These are phyloP conservation scores for Pomatostomus ruficeps DNA, from an alignment of 2,113 vertebrate genomes.

Conservation along the genomic window DNA sequence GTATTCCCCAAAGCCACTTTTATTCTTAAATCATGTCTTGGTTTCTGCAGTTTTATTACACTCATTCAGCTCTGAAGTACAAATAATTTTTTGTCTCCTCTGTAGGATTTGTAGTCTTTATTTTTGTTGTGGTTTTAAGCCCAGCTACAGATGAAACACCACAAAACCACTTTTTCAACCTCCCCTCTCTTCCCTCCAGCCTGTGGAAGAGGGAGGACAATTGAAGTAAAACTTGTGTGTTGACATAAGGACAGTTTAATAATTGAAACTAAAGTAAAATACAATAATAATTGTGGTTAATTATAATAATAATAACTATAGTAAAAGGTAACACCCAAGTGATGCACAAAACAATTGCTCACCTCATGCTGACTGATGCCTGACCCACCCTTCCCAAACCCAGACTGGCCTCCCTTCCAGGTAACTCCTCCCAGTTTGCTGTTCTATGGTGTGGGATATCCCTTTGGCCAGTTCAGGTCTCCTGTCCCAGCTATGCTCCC, in stretches of 20 bases:
- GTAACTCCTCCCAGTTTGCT: neutral
- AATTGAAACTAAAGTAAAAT: neutral
- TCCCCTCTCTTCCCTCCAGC: neutral
- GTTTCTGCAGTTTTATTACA: neutral
- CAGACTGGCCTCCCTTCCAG: too few relatives aligned
- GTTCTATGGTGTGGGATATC: neutral
- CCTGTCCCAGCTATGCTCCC: neutral
- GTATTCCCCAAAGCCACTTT: neutral
- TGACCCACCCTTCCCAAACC: neutral
- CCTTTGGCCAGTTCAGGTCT: neutral
- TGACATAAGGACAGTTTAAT: neutral
- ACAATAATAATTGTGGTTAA: neutral
- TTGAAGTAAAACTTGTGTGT: neutral
- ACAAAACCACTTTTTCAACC: neutral
- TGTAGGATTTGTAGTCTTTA: neutral
- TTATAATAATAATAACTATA: neutral
- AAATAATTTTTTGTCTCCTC: neutral
- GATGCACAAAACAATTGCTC: neutral
- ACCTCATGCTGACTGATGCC: accelerated
- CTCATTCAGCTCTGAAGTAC: neutral
- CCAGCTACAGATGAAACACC: neutral
- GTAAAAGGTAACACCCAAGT: neutral
- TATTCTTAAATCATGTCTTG: neutral
- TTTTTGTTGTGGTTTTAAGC: neutral
- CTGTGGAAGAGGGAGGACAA: neutral